These are phyloP conservation scores for Cosmorhoe ocellata DNA, from an alignment of 2,888 invertebrate species.

Conservation along the genomic window DNA sequence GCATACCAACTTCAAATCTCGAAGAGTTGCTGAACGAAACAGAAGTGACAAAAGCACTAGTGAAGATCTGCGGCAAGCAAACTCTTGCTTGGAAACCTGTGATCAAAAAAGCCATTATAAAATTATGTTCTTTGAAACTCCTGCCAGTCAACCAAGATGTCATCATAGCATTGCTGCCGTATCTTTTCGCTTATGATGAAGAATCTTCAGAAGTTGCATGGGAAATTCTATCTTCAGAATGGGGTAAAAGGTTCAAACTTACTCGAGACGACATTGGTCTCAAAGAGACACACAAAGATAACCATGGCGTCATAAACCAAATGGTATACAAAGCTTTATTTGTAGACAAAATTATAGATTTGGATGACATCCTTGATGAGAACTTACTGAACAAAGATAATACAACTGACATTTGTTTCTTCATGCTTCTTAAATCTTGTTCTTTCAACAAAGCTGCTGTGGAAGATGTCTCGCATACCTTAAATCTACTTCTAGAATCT, in stretches of 20 bases:
- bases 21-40: constrained; percentile 68
- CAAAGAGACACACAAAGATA: constrained; percentile 40
- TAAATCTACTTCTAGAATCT: constrained; percentile 70
- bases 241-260: constrained; percentile 63
- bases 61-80: constrained; percentile 74
- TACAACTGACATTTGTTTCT: constrained; percentile 61
- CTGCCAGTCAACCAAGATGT: constrained; percentile 80
- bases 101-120: constrained; percentile 62
- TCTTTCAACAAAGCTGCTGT: constrained; percentile 60
- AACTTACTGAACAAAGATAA: constrained; percentile 53
- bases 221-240: constrained; percentile 60
- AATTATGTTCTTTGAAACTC: constrained; percentile 69
- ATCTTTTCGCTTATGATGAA: constrained; percentile 80
- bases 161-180: constrained; percentile 83
- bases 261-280: constrained; percentile 39
- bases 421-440: constrained; percentile 70
- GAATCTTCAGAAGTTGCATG: constrained; percentile 54
- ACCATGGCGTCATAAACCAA: constrained; percentile 47
- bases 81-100: constrained; percentile 68
- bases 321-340: constrained; percentile 49
- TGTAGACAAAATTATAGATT: constrained; percentile 46
- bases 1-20: constrained; percentile 61
- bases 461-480: constrained; percentile 59
- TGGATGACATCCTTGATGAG: constrained; percentile 57
- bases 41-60: constrained; percentile 72